Evolutionary conservation across 2,888 invertebrate genomes (phyloP).

Genomic region (Xylota segnis): DNA sequence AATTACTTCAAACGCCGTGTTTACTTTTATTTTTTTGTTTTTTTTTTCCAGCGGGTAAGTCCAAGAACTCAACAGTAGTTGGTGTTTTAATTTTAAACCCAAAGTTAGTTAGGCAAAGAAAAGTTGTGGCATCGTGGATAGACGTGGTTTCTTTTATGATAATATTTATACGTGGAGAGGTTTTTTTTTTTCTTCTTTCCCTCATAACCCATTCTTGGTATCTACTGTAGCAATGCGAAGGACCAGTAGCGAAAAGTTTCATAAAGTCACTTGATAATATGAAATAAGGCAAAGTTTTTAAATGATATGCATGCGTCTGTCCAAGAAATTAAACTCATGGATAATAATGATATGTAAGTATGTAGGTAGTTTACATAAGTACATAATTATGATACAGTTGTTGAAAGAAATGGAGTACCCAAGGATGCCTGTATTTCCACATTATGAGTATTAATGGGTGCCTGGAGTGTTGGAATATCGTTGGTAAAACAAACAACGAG

Average conservation of each 20-base stretch:
- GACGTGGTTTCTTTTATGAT: background rate
- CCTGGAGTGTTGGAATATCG: background rate
- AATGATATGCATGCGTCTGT: background rate
- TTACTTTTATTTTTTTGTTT: background rate
- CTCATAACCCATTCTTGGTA: background rate
- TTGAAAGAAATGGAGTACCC: background rate
- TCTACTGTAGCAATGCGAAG: background rate
- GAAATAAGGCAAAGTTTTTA: background rate
- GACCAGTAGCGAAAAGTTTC: background rate
- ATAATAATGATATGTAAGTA: background rate
- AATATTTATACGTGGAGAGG: background rate
- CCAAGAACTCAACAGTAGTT: constrained; percentile 1
- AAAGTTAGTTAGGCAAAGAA: constrained; percentile 1
- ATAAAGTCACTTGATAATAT: background rate
- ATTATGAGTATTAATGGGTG: background rate
- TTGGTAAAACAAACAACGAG: too few relatives aligned
- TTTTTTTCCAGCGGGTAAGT: background rate
- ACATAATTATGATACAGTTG: background rate
- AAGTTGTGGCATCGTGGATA: constrained; percentile 8
- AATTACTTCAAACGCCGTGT: background rate
- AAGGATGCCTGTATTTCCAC: background rate
- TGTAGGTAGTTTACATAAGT: background rate
- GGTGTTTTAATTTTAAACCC: background rate
- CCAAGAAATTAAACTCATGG: background rate
- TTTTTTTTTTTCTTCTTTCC: background rate